A percentile compares a stretch with the other conserved stretches of the same genome.
phyloP scores from a whole-genome alignment of 2,888 invertebrate species.

The Athalia circularis region DNA sequence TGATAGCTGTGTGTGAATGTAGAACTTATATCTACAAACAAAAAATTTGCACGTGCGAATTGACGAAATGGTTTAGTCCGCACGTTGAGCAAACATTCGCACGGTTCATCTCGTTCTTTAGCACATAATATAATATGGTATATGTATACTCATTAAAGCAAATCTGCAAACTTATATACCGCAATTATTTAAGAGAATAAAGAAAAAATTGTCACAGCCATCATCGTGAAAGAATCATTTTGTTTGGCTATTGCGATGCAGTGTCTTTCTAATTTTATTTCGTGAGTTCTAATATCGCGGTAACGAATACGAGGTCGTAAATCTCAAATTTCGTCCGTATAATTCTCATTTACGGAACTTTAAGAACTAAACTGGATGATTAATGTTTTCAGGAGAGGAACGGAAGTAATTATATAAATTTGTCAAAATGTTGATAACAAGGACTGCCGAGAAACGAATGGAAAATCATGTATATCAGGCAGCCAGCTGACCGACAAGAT shows the following conservation, averaged over 20 bases:
- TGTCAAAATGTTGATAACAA: conserved; percentile 37
- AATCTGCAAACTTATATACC: neutral
- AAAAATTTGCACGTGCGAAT: conserved; percentile 37
- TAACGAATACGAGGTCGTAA: neutral
- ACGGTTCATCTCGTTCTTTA: conserved; percentile 26
- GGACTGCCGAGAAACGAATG: conserved; percentile 5
- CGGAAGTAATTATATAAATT: conserved; percentile 46
- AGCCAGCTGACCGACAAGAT: conserved; percentile 43
- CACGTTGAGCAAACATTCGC: conserved; percentile 41
- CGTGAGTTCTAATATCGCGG: neutral
- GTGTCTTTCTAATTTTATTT: neutral
- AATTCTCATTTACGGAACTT: neutral
- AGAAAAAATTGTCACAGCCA: neutral
- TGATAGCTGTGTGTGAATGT: neutral
- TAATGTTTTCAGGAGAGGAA: neutral
- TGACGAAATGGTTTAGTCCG: conserved; percentile 33
- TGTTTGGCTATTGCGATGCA: too few species aligned
- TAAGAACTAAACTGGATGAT: neutral
- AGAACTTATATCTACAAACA: conserved; percentile 6
- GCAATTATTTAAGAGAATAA: neutral
- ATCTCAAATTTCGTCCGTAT: neutral
- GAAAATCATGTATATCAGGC: neutral
- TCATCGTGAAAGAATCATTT: too few species aligned
- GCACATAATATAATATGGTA: neutral
- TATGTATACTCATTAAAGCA: neutral